Conservation (phyloP, 2,113 vertebrate species). For the Aramus guarauna region DNA sequence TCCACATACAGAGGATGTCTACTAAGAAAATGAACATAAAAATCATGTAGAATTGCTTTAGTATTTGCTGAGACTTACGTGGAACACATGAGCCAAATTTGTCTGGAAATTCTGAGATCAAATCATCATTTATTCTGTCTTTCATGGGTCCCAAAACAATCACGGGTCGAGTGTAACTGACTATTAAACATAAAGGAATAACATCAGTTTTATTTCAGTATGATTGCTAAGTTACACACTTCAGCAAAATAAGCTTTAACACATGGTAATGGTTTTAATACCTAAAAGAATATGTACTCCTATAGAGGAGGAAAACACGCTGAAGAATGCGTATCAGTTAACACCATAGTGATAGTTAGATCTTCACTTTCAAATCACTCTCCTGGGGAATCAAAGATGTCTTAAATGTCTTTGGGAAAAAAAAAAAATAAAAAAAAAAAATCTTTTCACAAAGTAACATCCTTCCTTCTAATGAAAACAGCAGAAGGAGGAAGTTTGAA, state of each 20-base stretch:
- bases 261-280: not conserved
- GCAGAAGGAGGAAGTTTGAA: not conserved
- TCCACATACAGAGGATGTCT: not conserved
- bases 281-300: not conserved
- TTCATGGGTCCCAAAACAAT: constrained; percentile 98
- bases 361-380: not conserved
- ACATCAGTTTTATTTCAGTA: not conserved
- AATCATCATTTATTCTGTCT: constrained; percentile 95
- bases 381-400: not conserved
- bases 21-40: not conserved
- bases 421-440: too few relatives aligned
- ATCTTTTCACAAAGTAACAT: not conserved
- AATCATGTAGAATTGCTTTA: not conserved
- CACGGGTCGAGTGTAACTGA: constrained; percentile 93
- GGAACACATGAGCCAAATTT: constrained; percentile 98
- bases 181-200: constrained; percentile 69
- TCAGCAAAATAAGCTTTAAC: not conserved
- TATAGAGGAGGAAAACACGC: not conserved
- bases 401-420: not conserved
- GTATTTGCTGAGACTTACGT: constrained; percentile 79
- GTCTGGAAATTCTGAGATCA: constrained; percentile 98
- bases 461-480: not conserved
- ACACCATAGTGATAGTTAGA: not conserved
- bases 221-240: not conserved
- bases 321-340: not conserved